Base-by-base conservation (phyloP, 2,113 vertebrate species). In the Phainopepla nitens region DNA sequence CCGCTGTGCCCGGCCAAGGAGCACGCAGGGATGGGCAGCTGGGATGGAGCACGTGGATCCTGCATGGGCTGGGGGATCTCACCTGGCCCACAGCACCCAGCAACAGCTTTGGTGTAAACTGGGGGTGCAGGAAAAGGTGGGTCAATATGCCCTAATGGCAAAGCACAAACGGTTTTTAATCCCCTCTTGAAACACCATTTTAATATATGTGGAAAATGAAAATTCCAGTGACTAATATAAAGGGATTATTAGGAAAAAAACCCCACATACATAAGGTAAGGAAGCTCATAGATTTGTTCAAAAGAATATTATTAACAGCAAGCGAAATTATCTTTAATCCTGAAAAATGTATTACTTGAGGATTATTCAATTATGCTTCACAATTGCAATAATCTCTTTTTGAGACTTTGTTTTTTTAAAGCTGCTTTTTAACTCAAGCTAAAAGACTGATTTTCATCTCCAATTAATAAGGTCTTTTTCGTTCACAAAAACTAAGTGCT, bases 71-170 rank as follows among this genome's bases (percentile, higher is more conserved):
- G 11, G 21, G 51, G 25, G 27, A 35, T 27, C 33, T 33, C 57
- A 22, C 16, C 61, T 3, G 10, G 14, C 18, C 6, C 45, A 10
- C 11, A 22, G 71, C 66, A 47, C 17, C 50, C 77, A 35, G 45
- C 28, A 6, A 9, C 0, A 1, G 65, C 36, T 65, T 22, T 7
- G 45, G 3, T 7, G 5, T 0, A 3, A 68, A 54, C 31, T 41
- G 5, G 2, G 33, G 9, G 15, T 0, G 9, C 29, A 15, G 33
- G 39, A 28, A 58, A 36, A 29, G 4, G 20, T 5, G 28, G 3
- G 24, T 51, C 19, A 6, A 3, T 2, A n/a, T 0, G 22, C 23
- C 3, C 42, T 6, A 13, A 49, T 8, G 10, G 42, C 65, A 66
- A 66, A 68, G 81, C 33, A 62, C 20, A 71, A 84, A 51, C 9